Conservation (phyloP, 2,113 vertebrate species). For the Ctenomys sociabilis region DNA sequence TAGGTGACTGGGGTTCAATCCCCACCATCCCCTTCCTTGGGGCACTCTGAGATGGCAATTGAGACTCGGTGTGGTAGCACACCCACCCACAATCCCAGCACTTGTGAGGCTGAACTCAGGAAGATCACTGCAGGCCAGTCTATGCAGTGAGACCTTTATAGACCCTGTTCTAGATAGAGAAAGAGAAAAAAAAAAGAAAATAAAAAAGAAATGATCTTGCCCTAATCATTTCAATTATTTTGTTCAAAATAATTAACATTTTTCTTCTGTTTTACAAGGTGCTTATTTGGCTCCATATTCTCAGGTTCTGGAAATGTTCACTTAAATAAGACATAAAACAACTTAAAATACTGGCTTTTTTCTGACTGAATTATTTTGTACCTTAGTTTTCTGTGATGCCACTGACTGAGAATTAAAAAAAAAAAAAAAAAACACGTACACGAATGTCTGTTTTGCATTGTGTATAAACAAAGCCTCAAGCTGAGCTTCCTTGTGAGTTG, state of each 20-base stretch:
- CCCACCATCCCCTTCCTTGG: no score
- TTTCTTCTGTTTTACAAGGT: constrained; percentile 67
- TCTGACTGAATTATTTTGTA: constrained; percentile 41
- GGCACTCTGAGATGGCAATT: no score
- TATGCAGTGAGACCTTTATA: no score
- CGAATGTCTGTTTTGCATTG: neutral
- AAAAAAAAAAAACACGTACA: neutral
- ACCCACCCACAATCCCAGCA: no score
- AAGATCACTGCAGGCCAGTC: no score
- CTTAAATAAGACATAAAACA: constrained; percentile 58
- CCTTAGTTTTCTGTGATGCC: constrained; percentile 15
- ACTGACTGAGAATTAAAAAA: constrained; percentile 20
- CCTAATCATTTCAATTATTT: constrained; percentile 56
- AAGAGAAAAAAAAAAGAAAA: constrained; percentile 59
- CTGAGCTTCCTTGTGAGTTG: neutral
- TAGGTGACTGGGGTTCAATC: neutral
- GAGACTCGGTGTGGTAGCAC: no score
- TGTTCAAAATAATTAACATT: constrained; percentile 73
- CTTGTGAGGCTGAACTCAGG: no score
- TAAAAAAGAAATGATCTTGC: constrained; percentile 63
- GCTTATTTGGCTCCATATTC: constrained; percentile 70
- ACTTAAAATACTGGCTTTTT: constrained; percentile 16
- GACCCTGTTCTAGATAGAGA: no score
- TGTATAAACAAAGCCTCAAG: neutral
- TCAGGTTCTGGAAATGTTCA: constrained; percentile 59